These are phyloP conservation scores for Iphiclides podalirius DNA, from an alignment of 2,888 invertebrate species.

Conservation along the genomic window DNA sequence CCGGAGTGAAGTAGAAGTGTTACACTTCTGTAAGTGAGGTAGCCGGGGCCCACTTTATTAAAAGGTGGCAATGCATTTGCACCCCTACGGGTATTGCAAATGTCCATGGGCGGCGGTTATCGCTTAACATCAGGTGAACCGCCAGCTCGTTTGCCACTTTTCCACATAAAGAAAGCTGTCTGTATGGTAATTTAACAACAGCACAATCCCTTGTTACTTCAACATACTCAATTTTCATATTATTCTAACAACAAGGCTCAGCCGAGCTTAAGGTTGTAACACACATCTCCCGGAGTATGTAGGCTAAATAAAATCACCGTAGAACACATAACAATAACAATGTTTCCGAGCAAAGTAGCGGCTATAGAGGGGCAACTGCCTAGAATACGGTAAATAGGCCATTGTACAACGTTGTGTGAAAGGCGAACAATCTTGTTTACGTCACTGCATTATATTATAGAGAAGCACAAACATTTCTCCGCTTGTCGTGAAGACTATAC, in stretches of 20 bases:
- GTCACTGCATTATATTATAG: not conserved
- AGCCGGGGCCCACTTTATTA: too few species aligned
- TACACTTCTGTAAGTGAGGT: too few species aligned
- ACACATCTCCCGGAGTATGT: not conserved
- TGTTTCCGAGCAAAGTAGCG: constrained; percentile 6
- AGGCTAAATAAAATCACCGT: not conserved
- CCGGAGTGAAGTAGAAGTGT: too few species aligned
- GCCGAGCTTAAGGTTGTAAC: not conserved
- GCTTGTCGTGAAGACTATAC: too few species aligned
- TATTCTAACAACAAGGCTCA: not conserved
- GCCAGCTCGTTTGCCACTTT: too few species aligned
- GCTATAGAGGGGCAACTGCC: not conserved
- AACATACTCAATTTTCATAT: not conserved
- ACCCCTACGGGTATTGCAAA: too few species aligned
- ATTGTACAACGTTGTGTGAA: constrained; percentile 2
- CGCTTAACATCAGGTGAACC: too few species aligned
- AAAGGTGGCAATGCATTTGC: too few species aligned
- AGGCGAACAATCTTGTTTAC: constrained; percentile 1
- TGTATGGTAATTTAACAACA: too few species aligned
- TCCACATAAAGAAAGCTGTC: too few species aligned
- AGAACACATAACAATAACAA: constrained; percentile 6
- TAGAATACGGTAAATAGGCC: constrained; percentile 1
- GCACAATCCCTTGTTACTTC: not conserved
- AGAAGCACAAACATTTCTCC: too few species aligned
- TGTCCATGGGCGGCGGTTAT: too few species aligned